Conservation (phyloP, 2,888 invertebrate genomes). For the Kuschelorhynchus macadamiae region DNA sequence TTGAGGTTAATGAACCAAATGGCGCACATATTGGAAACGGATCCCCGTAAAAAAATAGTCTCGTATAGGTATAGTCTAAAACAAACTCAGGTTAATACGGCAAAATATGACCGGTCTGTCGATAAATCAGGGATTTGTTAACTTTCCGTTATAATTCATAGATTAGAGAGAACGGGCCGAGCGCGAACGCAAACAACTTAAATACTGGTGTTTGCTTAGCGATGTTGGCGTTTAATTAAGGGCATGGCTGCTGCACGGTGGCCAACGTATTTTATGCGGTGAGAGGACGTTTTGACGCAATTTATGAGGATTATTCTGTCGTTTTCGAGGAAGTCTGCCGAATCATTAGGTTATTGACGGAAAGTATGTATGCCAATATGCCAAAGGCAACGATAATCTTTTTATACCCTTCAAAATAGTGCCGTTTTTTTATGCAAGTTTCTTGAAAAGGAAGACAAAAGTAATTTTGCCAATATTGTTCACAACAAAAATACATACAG, state of each 20-base stretch:
- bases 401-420: no score
- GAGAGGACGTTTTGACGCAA: conserved; percentile 35
- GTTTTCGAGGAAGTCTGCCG: background rate
- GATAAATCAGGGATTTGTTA: conserved; percentile 65
- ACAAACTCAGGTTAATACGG: conserved; percentile 60
- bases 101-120: conserved; percentile 61
- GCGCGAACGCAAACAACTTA: conserved; percentile 64
- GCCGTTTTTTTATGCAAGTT: no score
- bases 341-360: conserved; percentile 2
- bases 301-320: conserved; percentile 29
- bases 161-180: conserved; percentile 63
- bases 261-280: conserved; percentile 45
- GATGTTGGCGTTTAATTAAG: conserved; percentile 64
- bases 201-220: conserved; percentile 62
- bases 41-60: no score
- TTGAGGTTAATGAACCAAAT: no score
- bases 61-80: conserved; percentile 63
- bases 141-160: conserved; percentile 65
- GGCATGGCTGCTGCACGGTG: conserved; percentile 42
- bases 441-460: background rate
- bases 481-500: no score
- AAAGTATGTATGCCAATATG: no score
- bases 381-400: no score
- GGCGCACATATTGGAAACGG: no score
- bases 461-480: no score